Percentiles rank a stretch among this genome's conserved stretches.
Evolutionary conservation across 1,140 invertebrate genomes (phyloP).

Genomic region (Hyposmocoma kahamanoa): DNA sequence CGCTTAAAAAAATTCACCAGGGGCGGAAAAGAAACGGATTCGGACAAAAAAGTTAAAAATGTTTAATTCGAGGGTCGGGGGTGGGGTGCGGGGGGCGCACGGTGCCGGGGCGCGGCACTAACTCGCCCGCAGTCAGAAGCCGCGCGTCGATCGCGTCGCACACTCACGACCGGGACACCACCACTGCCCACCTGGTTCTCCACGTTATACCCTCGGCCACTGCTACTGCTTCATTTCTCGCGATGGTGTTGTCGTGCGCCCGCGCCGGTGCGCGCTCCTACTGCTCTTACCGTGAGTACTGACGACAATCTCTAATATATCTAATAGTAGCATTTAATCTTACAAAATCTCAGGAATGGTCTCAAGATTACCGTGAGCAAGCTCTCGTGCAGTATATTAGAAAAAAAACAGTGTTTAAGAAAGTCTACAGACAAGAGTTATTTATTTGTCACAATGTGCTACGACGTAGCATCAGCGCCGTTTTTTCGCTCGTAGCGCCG

Average conservation of each 20-base stretch:
- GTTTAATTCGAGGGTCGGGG: slow-evolving; percentile 44
- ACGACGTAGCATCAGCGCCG: too few species aligned
- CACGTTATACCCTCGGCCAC: slow-evolving; percentile 9
- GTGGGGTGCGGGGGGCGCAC: slow-evolving; percentile 11
- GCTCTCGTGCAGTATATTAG: too few species aligned
- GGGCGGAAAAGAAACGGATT: slow-evolving; percentile 71
- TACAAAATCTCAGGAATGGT: too few species aligned
- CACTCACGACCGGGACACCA: not conserved
- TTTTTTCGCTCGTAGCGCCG: too few species aligned
- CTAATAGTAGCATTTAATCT: too few species aligned
- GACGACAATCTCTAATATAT: too few species aligned
- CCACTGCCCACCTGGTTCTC: slow-evolving; percentile 4
- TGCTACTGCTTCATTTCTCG: slow-evolving; percentile 18
- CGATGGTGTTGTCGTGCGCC: slow-evolving; percentile 60
- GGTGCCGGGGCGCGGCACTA: slow-evolving; percentile 14
- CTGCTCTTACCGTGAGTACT: slow-evolving; percentile 63
- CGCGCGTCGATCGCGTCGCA: slow-evolving; percentile 20
- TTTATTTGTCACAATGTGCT: too few species aligned
- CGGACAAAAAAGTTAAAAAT: slow-evolving; percentile 60
- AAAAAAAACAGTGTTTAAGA: too few species aligned
- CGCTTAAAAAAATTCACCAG: slow-evolving; percentile 70
- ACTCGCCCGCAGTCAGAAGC: slow-evolving; percentile 11
- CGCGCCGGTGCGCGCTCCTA: slow-evolving; percentile 49
- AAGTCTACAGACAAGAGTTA: too few species aligned
- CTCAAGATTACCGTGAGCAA: too few species aligned